Evolutionary conservation across 2,888 invertebrate species (phyloP).

Genomic region (Xestobium rufovillosum): DNA sequence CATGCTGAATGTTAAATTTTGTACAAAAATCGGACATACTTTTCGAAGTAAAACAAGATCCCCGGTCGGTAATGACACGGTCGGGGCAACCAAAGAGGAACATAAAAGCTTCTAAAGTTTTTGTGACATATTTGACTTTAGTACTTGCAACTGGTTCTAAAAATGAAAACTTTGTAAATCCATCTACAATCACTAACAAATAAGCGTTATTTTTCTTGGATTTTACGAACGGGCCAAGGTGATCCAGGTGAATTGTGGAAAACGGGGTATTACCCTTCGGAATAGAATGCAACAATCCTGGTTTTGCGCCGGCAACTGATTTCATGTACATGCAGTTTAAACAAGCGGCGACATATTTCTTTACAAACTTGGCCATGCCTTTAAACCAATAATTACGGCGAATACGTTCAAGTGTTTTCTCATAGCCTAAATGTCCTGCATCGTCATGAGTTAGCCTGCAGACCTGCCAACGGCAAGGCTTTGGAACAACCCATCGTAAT

Average conservation of each 20-base stretch:
- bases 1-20: conserved; percentile 22
- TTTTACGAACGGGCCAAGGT: conserved; percentile 35
- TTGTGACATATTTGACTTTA: conserved; percentile 15
- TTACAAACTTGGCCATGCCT: conserved; percentile 31
- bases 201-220: conserved; percentile 31
- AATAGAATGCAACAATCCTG: conserved; percentile 35
- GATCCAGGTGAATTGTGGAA: conserved; percentile 38
- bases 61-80: conserved; percentile 21
- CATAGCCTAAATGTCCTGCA: conserved; percentile 18
- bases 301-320: conserved; percentile 22
- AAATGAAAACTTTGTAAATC: conserved; percentile 35
- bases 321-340: conserved; percentile 35
- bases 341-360: conserved; percentile 35
- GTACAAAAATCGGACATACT: conserved; percentile 21
- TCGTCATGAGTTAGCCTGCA: conserved; percentile 19
- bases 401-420: conserved; percentile 17
- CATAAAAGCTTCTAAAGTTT: conserved; percentile 9
- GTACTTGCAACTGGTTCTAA: conserved; percentile 30
- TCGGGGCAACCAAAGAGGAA: conserved; percentile 17
- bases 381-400: conserved; percentile 21
- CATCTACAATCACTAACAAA: conserved; percentile 33
- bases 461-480: conserved; percentile 13
- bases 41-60: conserved; percentile 20
- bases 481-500: conserved; percentile 15
- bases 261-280: conserved; percentile 35